Evolutionary conservation across 1,140 invertebrate species (phyloP).

Genomic region (Drosophila busckii): DNA sequence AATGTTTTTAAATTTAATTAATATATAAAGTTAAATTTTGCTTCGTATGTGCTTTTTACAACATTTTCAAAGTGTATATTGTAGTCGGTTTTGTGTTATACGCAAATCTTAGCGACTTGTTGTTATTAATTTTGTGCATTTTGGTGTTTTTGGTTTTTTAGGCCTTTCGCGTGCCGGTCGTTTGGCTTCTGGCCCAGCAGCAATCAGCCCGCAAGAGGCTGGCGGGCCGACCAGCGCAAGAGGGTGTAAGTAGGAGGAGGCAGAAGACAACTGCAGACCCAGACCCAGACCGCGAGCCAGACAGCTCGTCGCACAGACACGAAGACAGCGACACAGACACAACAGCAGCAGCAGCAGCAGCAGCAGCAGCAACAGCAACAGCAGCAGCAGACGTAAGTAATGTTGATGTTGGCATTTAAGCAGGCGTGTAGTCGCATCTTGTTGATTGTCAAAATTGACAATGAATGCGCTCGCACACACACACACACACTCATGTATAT

Average conservation of each 20-base stretch:
- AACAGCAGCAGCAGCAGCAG: slow-evolving; percentile 2
- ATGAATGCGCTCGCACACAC: slow-evolving; percentile 58
- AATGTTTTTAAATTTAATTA: too few species aligned
- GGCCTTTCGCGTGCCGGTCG: slow-evolving; percentile 70
- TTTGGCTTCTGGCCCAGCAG: slow-evolving; percentile 60
- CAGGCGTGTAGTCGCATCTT: slow-evolving; percentile 63
- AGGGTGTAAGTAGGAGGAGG: neutral
- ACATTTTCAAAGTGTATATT: slow-evolving; percentile 9
- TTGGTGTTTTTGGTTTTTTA: slow-evolving; percentile 64
- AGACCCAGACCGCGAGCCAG: slow-evolving; percentile 53
- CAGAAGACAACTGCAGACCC: slow-evolving; percentile 3
- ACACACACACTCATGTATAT: slow-evolving; percentile 1
- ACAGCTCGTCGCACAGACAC: slow-evolving; percentile 66
- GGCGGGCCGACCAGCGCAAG: slow-evolving; percentile 13
- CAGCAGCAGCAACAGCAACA: neutral
- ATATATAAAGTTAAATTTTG: too few species aligned
- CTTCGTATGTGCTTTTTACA: too few species aligned
- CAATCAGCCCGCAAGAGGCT: slow-evolving; percentile 43
- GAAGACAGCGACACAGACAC: too few species aligned
- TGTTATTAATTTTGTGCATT: slow-evolving; percentile 70
- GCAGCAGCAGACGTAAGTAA: slow-evolving; percentile 9
- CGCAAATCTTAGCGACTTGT: slow-evolving; percentile 1
- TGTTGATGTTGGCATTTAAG: slow-evolving; percentile 60
- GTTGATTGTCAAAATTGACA: slow-evolving; percentile 78
- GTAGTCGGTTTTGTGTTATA: neutral